Evolutionary conservation across 2,113 vertebrate genomes (phyloP), one percentile per base, ranked within the genome.

Genomic region (Lepisosteus osseus): DNA sequence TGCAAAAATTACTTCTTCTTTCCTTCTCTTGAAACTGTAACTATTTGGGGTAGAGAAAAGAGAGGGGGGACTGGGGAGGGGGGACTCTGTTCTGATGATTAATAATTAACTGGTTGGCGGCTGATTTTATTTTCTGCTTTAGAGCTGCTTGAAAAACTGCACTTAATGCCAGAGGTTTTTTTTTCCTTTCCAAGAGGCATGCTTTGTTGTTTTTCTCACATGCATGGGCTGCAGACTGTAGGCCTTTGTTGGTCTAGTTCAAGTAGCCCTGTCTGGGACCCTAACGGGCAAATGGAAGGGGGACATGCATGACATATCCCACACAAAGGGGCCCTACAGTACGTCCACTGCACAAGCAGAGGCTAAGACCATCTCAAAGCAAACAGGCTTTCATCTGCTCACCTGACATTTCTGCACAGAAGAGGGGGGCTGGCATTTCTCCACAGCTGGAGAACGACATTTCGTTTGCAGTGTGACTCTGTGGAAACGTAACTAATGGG

Each of bases 101-200:
- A 92, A 93, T 93, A 94, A 93, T 93, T 94, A 94, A 94, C 93
- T 93, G 92, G 93, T 93, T 93, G 92, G 89, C 90, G 92, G 91
- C 92, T 92, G 89, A 92, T 90, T 90, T 93, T 92, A 91, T 91
- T 89, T 91, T 90, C 90, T 87, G 88, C 88, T 87, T 82, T 82
- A 40, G 88, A 90, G 86, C 85, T 80, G 86, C 83, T 85, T 89
- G 29, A 29, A 89, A 85, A 88, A 85, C 90, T 86, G 86, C 87
- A 90, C 85, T 82, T 67, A 83, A 87, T 75, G 86, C 87, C 90
- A 86, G 83, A 85, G 88, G 87, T 84, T 77, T 85, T 91, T 51
- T 51, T 51, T 51, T 51, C 9, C 9, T 51, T 9, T 51, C 47
- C 89, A 89, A 92, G 92, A 91, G 90, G 88, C 79, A 81, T 78